Evolutionary conservation across 92 coral and sea anemone species (phyloP), one percentile per base, ranked within the genome.

Genomic region (Bergia puertoricense): DNA sequence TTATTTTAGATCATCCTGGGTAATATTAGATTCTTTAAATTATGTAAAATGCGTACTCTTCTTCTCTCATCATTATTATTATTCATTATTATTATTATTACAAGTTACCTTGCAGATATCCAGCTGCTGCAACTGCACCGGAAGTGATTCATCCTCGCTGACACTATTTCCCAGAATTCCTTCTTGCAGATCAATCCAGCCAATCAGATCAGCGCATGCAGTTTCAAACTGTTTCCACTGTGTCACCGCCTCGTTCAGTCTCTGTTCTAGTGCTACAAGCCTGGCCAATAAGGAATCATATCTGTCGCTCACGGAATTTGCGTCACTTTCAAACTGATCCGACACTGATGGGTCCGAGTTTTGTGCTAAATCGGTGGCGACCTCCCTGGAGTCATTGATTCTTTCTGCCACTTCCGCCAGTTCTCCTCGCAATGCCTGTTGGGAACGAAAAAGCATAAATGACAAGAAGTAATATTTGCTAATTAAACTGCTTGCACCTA

Each of bases 171-270:
- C 89, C 57, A 97, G 85, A 74, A 94, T 88, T 68, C 76, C 88
- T 51, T 89, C 92, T 76, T 97, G 99, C 57, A 88, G 87, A 76
- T 95, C 92, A 50, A 97, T 86, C 99, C 99, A 97, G 59, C 93
- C 85, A 41, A 90, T 88, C 78, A 97, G 74, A 43, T 97, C 97
- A 2, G 92, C 89, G 74, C 98, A 95, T 76, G 95, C 95, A 81
- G 89, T 90, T 91, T 96, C 94, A 88, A 94, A 97, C 81, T 91
- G 91, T 76, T 95, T 93, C 96, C 99, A 95, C 56, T 71, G 91
- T 15, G 80, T 62, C 6, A 89, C 45, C 62, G 86, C 44, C 44
- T 92, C 95, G 8, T 90, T 90, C 48, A 93, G 83, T 85, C 86
- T 93, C 90, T 91, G 95, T 40, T 82, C 91, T 88, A 78, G 92